Evolutionary conservation across 2,888 invertebrate genomes (phyloP), one percentile per base, ranked within the genome.

Genomic region (Eupithecia tripunctaria): DNA sequence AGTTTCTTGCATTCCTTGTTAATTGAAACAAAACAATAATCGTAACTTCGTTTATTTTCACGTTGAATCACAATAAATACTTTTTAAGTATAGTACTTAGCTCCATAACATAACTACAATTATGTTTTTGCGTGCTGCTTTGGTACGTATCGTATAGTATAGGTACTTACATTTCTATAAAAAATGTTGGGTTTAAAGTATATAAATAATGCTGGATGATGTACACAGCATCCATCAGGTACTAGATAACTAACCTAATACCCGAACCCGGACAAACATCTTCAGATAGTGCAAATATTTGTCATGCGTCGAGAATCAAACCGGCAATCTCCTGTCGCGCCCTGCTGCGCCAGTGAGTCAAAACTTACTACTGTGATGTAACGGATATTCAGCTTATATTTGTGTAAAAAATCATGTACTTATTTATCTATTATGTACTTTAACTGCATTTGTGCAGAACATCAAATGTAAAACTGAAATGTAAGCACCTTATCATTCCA

Each of bases 61-160:
- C 7, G 27, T 70, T 64, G 67, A 51, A 66, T 69, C 68, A 70
- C 68, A 70, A 68, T 68, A 70, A 56, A 66, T 68, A 73, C 29
- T 60, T 64, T 47, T 15, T 67, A 62, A 47, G 47, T 32, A 32
- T 32, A n/a, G n/a, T n/a, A 32, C 32, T 32, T 32, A 32, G 27
- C 51, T 64, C 38, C 69, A 25, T 51, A 59, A 69, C 3, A 29
- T n/a, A 64, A 56, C 43, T 63, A 62, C 32, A 51, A 69, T 6
- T 69, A 32, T 29, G 18, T 32, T 38, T 21, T 38, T 63, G 5
- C 6, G 18, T 0, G 63, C 63, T 63, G 63, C 63, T 63, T 63
- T 38, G 63, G 64, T 36, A n/a, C n/a, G n/a, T n/a, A n/a, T n/a
- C n/a, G n/a, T n/a, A n/a, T n/a, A n/a, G n/a, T n/a, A n/a, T n/a